Evolutionary conservation across 2,797 vertebrate species (phyloP), one percentile per base, ranked within the genome.

Genomic region (Chiropotes sagulatus): DNA sequence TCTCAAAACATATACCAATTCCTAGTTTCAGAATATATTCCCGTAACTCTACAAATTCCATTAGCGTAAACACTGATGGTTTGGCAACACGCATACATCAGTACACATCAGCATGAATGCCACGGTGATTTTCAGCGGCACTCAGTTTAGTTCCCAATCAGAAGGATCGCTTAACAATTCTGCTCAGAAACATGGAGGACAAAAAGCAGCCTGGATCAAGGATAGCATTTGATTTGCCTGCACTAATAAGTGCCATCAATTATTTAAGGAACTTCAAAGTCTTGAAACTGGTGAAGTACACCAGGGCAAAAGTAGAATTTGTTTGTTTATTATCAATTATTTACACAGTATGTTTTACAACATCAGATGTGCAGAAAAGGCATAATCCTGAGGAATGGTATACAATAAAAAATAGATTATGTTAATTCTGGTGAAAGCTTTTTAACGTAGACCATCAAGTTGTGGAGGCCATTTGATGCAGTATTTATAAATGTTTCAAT

Each of bases 271-370:
- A 98, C 97, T 98, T 99, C 98, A 99, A 99, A 99, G 98, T 98
- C 97, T 98, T 98, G 97, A 98, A 98, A 98, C 93, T 95, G 90
- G 96, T 97, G 96, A 98, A 98, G 98, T 98, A 98, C 96, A 98
- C 67, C 94, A 93, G 97, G 58, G 95, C 97, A 95, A 98, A 98
- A 98, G 98, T 64, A 98, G 98, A 95, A 98, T 97, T 98, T 98
- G 97, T 98, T 99, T 99, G 98, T 98, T 98, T 98, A 98, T 96
- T 96, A 98, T 99, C 96, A 98, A 99, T 98, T 98, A 99, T 99
- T 98, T 98, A 99, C 97, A 93, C 95, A 52, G 88, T 98, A 96
- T 96, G 94, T 98, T 98, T 98, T 98, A 98, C 91, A 98, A 97
- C 91, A 88, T 93, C 98, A 97, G 94, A 98, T 97, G 98, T 96